Conservation (phyloP, 2,113 vertebrate genomes). For the Mionectes macconnelli region DNA sequence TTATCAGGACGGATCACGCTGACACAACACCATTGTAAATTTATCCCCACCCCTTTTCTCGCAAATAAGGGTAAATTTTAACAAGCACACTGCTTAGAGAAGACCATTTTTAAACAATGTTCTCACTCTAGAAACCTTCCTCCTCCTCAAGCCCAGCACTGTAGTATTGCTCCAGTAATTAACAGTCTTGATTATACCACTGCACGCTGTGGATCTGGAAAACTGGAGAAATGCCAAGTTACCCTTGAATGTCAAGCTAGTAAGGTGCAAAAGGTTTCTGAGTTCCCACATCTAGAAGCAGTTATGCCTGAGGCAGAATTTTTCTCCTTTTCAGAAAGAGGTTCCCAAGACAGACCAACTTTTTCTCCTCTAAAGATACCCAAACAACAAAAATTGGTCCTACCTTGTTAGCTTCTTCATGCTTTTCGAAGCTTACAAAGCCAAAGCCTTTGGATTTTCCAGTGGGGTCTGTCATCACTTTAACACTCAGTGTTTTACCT, state of each 20-base stretch:
- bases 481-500: constrained; percentile 98
- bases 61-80: neutral
- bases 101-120: neutral
- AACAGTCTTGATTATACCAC: neutral
- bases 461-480: constrained; percentile 94
- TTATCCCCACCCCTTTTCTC: neutral
- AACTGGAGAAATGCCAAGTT: neutral
- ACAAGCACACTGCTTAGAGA: neutral
- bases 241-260: neutral
- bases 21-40: neutral
- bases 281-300: neutral
- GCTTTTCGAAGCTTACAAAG: constrained; percentile 97
- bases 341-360: neutral
- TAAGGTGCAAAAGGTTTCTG: neutral
- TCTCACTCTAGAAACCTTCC: neutral
- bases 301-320: neutral
- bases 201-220: neutral
- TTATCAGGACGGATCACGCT: neutral
- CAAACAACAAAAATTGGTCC: neutral
- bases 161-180: neutral
- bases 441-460: constrained; percentile 99
- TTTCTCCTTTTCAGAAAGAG: neutral
- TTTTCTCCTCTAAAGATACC: neutral
- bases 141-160: neutral
- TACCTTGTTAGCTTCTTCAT: constrained; percentile 98